Conservation (phyloP, 2,797 vertebrate species). For the Spea hammondii region DNA sequence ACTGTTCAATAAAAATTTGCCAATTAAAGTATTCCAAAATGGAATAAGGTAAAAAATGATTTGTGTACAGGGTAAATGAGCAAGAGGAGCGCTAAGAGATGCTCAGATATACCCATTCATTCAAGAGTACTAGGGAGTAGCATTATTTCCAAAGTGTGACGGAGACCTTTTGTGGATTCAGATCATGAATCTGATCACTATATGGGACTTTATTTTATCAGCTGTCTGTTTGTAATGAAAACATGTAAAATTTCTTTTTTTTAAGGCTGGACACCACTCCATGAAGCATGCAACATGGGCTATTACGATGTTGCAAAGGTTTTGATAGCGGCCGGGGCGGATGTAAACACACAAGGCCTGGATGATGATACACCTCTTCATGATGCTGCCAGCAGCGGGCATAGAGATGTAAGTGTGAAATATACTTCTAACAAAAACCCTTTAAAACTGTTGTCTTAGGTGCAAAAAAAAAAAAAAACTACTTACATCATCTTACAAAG, state of each 20-base stretch:
- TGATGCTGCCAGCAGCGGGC: constrained; percentile 95
- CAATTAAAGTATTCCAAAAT: too few species aligned
- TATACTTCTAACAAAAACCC: not conserved
- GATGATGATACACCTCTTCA: constrained; percentile 97
- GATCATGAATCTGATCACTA: too few species aligned
- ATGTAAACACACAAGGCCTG: constrained; percentile 96
- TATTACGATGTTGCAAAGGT: constrained; percentile 97
- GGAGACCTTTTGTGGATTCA: too few species aligned
- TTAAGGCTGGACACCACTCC: constrained; percentile 95
- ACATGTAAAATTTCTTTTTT: not conserved
- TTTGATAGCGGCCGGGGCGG: constrained; percentile 91
- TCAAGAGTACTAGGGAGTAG: too few species aligned
- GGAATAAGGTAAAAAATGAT: too few species aligned
- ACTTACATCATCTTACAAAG: not conserved
- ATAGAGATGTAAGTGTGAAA: constrained; percentile 84
- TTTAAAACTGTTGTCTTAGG: not conserved
- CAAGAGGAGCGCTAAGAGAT: too few species aligned
- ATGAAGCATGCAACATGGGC: constrained; percentile 97
- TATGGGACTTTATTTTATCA: too few species aligned
- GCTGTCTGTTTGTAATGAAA: not conserved
- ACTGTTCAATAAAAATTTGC: too few species aligned
- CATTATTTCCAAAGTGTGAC: too few species aligned
- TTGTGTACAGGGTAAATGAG: too few species aligned
- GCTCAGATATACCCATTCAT: too few species aligned
- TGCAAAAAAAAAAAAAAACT: not conserved